Evolutionary conservation across 2,888 invertebrate genomes (phyloP).

Genomic region (Epinotia brunnichana): DNA sequence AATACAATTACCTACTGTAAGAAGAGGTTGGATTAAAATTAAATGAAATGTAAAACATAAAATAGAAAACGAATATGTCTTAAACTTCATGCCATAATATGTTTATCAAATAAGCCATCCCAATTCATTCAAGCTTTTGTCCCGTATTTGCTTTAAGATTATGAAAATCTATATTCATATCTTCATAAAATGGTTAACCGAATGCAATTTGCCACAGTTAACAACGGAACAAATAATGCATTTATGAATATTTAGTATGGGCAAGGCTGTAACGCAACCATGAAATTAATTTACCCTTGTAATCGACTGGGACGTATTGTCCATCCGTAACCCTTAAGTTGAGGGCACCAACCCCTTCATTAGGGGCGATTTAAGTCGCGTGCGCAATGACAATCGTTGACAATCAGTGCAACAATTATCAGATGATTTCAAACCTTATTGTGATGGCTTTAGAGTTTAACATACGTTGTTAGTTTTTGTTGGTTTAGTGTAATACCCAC

Average conservation of each 20-base stretch:
- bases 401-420: constrained; percentile 27
- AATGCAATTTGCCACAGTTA: not conserved
- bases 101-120: too few relatives aligned
- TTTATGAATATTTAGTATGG: constrained; percentile 23
- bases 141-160: too few relatives aligned
- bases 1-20: too few relatives aligned
- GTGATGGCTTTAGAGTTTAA: not conserved
- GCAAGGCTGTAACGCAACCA: constrained; percentile 21
- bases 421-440: constrained; percentile 4
- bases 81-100: too few relatives aligned
- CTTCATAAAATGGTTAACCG: not conserved
- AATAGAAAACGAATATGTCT: not conserved
- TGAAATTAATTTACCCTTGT: constrained; percentile 55
- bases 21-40: not conserved
- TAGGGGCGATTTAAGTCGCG: constrained; percentile 64
- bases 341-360: constrained; percentile 71
- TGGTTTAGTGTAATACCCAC: constrained; percentile 17
- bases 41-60: not conserved
- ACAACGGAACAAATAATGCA: constrained; percentile 12
- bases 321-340: constrained; percentile 57
- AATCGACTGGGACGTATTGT: constrained; percentile 68
- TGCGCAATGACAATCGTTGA: constrained; percentile 63
- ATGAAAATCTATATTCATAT: not conserved
- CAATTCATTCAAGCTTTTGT: not conserved
- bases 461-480: not conserved